Evolutionary conservation across 2,888 invertebrate species (phyloP), one percentile per base, ranked within the genome.

Genomic region (Agriotes lineatus): DNA sequence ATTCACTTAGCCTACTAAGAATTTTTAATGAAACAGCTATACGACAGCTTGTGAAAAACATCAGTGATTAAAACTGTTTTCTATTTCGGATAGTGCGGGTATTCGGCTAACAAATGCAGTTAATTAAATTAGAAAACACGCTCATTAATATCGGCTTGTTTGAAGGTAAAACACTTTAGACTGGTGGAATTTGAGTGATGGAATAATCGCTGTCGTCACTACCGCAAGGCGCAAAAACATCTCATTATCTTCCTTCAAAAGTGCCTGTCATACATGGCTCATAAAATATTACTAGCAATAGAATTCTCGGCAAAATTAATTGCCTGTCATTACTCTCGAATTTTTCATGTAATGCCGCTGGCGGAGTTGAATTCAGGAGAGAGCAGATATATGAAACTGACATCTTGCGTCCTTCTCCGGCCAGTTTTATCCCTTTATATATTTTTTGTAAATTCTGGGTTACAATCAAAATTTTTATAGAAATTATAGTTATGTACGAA

Each of bases 251-350:
- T 60, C 56, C 35, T 69, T 65, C 54, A 69, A 69, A 69, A 61
- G 69, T 69, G 64, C 69, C 56, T 61, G 65, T 69, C 69, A 69
- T 69, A 69, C 65, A 65, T 54, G 65, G 54, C 57, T 65, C 65
- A 69, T 69, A 69, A 69, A 69, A 69, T 69, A 69, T 69, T 69
- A 65, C 65, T 60, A 37, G 65, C 69, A 69, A 69, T 69, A 69
- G 69, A 69, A 69, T 71, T 69, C 69, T 61, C 68, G 58, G 56
- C 60, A 68, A 67, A 73, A 73, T 73, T 72, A 72, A 73, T 72
- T 69, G 72, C 73, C 68, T 71, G 71, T 69, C 73, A 70, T 71
- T 73, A 71, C 71, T 71, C 60, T 70, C 61, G 67, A 68, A 73
- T 73, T 72, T 72, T 72, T 65, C 71, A 73, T 69, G 68, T 52